Evolutionary conservation across 1,140 invertebrate species (phyloP).

Genomic region (Drosophila prosaltans): DNA sequence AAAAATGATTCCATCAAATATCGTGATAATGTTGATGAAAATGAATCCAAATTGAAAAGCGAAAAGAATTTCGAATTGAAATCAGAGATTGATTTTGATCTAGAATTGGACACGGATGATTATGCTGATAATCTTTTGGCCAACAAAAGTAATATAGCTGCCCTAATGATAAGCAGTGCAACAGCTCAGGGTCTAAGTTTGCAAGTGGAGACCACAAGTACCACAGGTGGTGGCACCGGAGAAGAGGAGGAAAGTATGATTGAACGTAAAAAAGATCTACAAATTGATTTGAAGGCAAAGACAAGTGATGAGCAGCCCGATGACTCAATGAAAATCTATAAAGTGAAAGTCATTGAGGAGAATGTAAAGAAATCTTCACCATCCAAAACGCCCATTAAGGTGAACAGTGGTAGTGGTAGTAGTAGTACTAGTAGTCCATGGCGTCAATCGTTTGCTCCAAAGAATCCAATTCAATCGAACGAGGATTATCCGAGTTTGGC

Average conservation of each 20-base stretch:
- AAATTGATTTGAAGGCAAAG: slow-evolving; percentile 1
- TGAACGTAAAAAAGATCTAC: background rate
- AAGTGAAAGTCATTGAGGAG: slow-evolving; percentile 1
- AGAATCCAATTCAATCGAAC: background rate
- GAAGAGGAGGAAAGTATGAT: background rate
- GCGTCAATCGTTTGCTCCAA: background rate
- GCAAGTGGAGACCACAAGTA: slow-evolving; percentile 44
- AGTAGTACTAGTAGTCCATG: background rate
- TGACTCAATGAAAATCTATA: background rate
- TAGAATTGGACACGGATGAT: slow-evolving; percentile 49
- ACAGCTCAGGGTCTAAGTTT: slow-evolving; percentile 61
- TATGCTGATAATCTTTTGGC: slow-evolving; percentile 57
- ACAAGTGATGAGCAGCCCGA: background rate
- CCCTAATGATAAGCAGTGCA: slow-evolving; percentile 63
- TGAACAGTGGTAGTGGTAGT: background rate
- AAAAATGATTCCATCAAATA: slow-evolving; percentile 8
- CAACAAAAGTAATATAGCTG: slow-evolving; percentile 51
- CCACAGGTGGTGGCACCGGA: background rate
- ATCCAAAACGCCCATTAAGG: background rate
- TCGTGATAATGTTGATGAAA: slow-evolving; percentile 8
- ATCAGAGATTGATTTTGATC: background rate
- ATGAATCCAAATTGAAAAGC: background rate
- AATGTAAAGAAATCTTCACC: background rate
- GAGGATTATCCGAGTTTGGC: background rate
- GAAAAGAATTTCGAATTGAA: background rate